Evolutionary conservation across 2,797 vertebrate species (phyloP).

Genomic region (Taeniopygia guttata): DNA sequence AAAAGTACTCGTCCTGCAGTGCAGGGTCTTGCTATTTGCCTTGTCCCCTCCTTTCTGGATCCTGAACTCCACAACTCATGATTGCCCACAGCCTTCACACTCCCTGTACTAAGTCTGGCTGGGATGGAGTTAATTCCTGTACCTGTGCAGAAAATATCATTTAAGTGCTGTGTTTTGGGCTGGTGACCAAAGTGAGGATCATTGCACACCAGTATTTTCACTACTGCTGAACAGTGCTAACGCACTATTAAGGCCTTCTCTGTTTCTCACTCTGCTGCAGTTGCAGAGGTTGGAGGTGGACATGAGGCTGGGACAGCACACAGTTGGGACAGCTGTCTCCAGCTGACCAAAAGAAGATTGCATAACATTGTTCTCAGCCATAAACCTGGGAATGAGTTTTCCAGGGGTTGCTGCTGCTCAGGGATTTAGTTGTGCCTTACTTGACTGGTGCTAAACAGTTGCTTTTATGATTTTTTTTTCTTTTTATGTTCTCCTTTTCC

Average conservation of each 20-base stretch:
- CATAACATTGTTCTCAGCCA: background rate
- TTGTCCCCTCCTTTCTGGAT: background rate
- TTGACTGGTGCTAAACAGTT: background rate
- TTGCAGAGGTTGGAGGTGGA: background rate
- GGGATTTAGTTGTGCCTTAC: background rate
- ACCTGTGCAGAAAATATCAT: background rate
- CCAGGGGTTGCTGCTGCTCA: background rate
- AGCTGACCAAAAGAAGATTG: background rate
- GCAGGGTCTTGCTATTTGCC: background rate
- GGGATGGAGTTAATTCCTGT: background rate
- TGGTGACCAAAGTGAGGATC: background rate
- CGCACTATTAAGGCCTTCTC: background rate
- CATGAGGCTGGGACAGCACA: background rate
- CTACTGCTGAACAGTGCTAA: background rate
- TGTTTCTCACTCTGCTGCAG: background rate
- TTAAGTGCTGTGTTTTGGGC: background rate
- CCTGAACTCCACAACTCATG: background rate
- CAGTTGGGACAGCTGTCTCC: background rate
- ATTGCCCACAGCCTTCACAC: background rate
- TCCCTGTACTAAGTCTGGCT: background rate
- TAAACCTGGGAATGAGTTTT: background rate
- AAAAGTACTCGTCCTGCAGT: background rate
- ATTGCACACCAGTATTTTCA: background rate
- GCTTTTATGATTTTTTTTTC: background rate
- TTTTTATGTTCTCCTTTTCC: fast-evolving